phyloP scores from a whole-genome alignment of 2,113 vertebrate genomes.

The Centropus bengalensis region DNA sequence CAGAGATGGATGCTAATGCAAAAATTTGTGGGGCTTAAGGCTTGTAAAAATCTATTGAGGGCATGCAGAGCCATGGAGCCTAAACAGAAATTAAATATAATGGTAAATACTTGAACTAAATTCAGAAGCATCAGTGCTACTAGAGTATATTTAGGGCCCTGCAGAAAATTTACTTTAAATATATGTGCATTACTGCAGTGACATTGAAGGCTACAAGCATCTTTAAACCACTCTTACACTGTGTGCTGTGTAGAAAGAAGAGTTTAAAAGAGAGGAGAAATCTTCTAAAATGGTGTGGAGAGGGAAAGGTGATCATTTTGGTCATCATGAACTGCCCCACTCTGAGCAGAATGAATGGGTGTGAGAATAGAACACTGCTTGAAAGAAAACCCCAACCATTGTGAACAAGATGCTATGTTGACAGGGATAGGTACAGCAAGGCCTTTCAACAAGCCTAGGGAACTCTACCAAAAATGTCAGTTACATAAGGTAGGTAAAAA shows the following conservation, averaged over 20 bases:
- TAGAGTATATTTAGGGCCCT: neutral
- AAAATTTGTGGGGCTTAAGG: neutral
- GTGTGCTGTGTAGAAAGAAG: neutral
- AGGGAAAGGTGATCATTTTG: neutral
- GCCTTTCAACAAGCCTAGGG: neutral
- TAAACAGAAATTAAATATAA: neutral
- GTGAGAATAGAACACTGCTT: neutral
- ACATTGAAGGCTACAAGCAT: neutral
- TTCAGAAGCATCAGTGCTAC: neutral
- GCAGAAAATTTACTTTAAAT: neutral
- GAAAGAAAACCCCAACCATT: neutral
- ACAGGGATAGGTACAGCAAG: neutral
- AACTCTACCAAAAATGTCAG: neutral
- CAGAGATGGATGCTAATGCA: neutral
- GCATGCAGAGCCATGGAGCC: neutral
- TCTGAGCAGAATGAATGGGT: neutral
- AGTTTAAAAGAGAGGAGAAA: neutral
- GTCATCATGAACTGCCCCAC: neutral
- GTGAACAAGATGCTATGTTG: neutral
- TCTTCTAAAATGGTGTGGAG: neutral
- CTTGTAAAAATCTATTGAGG: rapidly evolving
- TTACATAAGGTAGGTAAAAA: neutral
- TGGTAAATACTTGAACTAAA: neutral
- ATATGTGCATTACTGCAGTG: neutral
- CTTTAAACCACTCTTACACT: neutral